Percentiles rank a stretch among this genome's conserved stretches.
phyloP scores from a whole-genome alignment of 2,888 invertebrate species.

The Mechanitis messenoides region DNA sequence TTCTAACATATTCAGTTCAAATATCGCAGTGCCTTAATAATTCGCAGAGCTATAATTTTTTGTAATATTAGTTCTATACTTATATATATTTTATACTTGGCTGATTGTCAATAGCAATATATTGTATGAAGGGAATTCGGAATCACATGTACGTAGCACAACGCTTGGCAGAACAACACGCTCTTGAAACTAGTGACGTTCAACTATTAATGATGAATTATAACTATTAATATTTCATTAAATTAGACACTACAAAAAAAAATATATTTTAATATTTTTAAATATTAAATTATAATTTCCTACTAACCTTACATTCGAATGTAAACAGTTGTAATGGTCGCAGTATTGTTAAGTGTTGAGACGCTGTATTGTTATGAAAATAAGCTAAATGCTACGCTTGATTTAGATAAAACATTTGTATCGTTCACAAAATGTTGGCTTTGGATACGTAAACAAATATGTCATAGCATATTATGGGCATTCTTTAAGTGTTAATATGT shows the following conservation, averaged over 20 bases:
- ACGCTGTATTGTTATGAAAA: slow-evolving; percentile 31
- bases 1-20: not conserved
- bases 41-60: slow-evolving; percentile 7
- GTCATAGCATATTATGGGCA: slow-evolving; percentile 20
- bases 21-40: slow-evolving; percentile 10
- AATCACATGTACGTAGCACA: slow-evolving; percentile 5
- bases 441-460: slow-evolving; percentile 29
- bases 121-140: slow-evolving; percentile 5
- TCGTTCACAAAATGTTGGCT: slow-evolving; percentile 25
- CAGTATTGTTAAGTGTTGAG: slow-evolving; percentile 26
- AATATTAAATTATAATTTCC: not conserved
- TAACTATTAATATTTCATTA: too few relatives aligned
- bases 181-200: too few relatives aligned
- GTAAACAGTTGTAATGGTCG: slow-evolving; percentile 28
- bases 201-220: too few relatives aligned
- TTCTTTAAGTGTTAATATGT: slow-evolving; percentile 9
- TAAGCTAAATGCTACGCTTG: slow-evolving; percentile 29
- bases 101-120: slow-evolving; percentile 3
- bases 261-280: too few relatives aligned
- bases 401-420: slow-evolving; percentile 31
- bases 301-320: slow-evolving; percentile 10
- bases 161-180: slow-evolving; percentile 5
- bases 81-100: slow-evolving; percentile 5
- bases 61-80: slow-evolving; percentile 4
- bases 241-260: too few relatives aligned